Percentiles rank a stretch among this genome's conserved stretches.
Conservation (phyloP, 2,888 invertebrate genomes). For the Lamellibrachia columna region DNA sequence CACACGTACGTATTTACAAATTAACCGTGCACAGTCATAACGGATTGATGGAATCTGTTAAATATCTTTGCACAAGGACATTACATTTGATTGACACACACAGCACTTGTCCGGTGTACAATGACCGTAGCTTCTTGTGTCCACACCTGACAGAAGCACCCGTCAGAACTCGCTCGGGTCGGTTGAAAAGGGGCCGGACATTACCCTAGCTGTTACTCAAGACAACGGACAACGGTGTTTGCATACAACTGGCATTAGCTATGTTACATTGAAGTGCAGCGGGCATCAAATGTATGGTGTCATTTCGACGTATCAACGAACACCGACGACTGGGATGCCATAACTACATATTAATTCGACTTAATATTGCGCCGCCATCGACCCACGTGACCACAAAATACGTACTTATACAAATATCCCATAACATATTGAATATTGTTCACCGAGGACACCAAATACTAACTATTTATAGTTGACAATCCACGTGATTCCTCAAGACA, state of each 20-base stretch:
- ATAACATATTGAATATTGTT: background rate
- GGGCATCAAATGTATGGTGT: too few species aligned
- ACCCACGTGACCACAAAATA: background rate
- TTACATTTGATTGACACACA: background rate
- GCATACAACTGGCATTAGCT: too few species aligned
- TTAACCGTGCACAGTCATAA: too few species aligned
- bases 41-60: background rate
- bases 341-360: background rate
- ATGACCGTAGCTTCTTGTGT: background rate
- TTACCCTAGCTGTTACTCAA: background rate
- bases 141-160: background rate
- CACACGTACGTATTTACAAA: too few species aligned
- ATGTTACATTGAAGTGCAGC: too few species aligned
- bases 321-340: background rate
- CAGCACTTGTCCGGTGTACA: background rate
- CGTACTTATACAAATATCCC: background rate
- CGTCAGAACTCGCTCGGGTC: background rate
- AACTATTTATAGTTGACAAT: background rate
- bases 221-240: background rate
- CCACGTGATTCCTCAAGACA: background rate
- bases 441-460: background rate
- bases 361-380: background rate
- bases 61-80: background rate
- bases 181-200: background rate
- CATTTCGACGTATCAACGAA: too few species aligned